Base-by-base conservation (phyloP, 2,888 invertebrate species). In the Netelia melanura region DNA sequence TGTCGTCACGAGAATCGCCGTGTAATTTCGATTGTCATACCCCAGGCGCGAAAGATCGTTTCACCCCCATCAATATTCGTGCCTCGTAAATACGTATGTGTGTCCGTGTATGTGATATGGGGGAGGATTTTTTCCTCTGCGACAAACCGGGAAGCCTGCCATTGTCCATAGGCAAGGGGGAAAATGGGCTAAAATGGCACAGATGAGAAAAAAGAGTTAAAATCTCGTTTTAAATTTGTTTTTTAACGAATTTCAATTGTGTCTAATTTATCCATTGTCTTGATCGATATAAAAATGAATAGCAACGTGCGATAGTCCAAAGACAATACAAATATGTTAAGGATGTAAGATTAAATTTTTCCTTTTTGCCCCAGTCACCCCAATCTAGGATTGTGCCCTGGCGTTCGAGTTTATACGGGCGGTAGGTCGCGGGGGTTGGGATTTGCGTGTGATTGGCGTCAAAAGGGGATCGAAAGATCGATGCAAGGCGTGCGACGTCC, bases 21-120 rank as follows among this genome's bases (percentile, higher is more conserved):
- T 90, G 87, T 90, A 89, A 90, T 90, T 90, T 83, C 86, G 83
- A 87, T 88, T 87, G 86, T 85, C 86, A 74, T 56, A 67, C 54
- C 68, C 70, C 70, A 58, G 80, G 76, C 74, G 84, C 79, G 81
- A 86, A 86, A 72, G 82, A 80, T 82, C 76, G 79, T 82, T 85
- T 85, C 81, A 81, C 81, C 81, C 86, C 80, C 87, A 72, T 80
- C 72, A 68, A 75, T 68, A 71, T 38, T 8, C n/a, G 17, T 23
- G 38, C 0, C 30, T 30, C 17, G 54, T 38, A 14, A 8, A 43
- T 54, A 58, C 61, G 52, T 52, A 43, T 54, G n/a, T 23, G 43
- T 38, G 64, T 43, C 17, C 30, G 48, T 67, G 48, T 11, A 62
- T 38, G 68, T 10, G 43, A 67, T 61, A 17, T 25, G 25, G 44